Evolutionary conservation across 2,797 vertebrate genomes (phyloP).

Genomic region (Scolopax bukidnonensis): DNA sequence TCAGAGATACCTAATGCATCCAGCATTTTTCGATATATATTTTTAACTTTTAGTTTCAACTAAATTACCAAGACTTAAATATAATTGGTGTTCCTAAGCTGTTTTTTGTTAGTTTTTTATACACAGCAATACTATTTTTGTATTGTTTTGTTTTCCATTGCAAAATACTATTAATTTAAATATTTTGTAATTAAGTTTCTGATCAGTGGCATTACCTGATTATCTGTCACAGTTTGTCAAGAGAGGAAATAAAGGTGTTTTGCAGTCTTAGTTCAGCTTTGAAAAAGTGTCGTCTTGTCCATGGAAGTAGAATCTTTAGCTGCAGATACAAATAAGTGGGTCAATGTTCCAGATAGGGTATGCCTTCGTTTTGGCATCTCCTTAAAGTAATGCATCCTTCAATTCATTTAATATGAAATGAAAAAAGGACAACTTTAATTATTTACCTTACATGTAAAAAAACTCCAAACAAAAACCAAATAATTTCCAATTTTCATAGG

Average conservation of each 20-base stretch:
- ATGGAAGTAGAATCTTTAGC: background rate
- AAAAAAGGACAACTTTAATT: background rate
- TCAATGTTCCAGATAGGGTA: background rate
- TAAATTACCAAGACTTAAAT: background rate
- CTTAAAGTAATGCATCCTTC: background rate
- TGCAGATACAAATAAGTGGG: background rate
- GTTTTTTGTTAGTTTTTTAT: background rate
- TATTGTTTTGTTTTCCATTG: background rate
- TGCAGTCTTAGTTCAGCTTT: background rate
- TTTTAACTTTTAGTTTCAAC: background rate
- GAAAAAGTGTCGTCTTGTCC: background rate
- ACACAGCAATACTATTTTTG: background rate
- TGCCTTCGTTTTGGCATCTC: background rate
- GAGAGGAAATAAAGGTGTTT: background rate
- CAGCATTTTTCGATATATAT: background rate
- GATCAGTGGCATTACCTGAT: background rate
- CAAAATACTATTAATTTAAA: background rate
- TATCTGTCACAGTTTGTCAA: background rate
- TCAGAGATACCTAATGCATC: background rate
- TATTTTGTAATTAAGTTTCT: background rate
- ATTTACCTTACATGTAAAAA: background rate
- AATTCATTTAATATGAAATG: background rate
- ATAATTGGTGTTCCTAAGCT: background rate
- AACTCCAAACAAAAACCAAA: background rate
- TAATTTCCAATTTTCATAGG: background rate